Evolutionary conservation across 64 coral and sea anemone genomes (phyloP), one percentile per base, ranked within the genome.

Genomic region (Porites australiensis): DNA sequence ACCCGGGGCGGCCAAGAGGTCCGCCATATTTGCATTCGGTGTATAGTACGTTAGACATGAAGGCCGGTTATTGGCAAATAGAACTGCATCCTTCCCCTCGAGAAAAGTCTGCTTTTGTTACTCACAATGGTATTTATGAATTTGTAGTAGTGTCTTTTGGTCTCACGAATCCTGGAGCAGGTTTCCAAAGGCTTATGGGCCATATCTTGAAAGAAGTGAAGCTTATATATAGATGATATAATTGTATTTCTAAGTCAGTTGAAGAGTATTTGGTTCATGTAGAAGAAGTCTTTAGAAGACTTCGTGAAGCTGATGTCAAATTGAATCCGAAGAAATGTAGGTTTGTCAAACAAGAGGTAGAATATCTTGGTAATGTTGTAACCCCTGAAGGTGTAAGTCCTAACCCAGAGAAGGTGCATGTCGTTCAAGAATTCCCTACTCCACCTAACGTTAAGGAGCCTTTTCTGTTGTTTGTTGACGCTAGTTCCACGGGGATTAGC

Each of bases 161-260:
- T 59, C 52, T 54, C 9, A 9, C 52, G 7, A 86, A 45, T 50
- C 47, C 84, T 6, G 47, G 16, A 50, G 69, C 84, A 21, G 74
- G 46, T 51, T 87, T 87, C 48, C 66, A 72, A 20, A 21, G 84
- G n/a, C 15, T 68, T 3, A 86, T 86, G 82, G 46, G 19, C 3
- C 84, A 71, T 50, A 55, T 87, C 58, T 55, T 87, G 50, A n/a
- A n/a, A 70, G 64, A 20, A 79, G 67, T 77, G 49, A 83, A 11
- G 66, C 53, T 1, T 44, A 57, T 87, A 87, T 49, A 87, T 87
- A 12, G 83, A 87, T 52, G 83, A 87, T 47, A 4, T 72, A 6
- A 72, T 88, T 16, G 45, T 89, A 21, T 70, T 77, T 59, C 7
- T 11, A 0, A 62, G 44, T 52, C 70, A 47, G 8, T 63, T 7